phyloP scores from a whole-genome alignment of 92 coral and sea anemone species.

The Montipora capitata region DNA sequence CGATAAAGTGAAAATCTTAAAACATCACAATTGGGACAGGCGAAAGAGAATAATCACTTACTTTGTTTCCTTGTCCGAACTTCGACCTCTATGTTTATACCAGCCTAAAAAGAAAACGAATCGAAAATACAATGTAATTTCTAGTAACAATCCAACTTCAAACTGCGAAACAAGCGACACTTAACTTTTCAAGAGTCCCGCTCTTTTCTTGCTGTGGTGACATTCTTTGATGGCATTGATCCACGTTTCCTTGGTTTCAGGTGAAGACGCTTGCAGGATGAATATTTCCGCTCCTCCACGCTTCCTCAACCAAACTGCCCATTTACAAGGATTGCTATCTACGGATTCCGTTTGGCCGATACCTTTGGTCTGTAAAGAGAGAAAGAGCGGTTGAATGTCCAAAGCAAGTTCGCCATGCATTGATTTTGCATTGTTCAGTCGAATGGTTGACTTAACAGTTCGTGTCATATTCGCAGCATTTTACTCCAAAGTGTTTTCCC shows the following conservation, averaged over 20 bases:
- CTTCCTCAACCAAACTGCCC: slow-evolving; percentile 94
- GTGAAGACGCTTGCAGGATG: slow-evolving; percentile 80
- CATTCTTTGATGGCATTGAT: slow-evolving; percentile 84
- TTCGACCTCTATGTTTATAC: slow-evolving; percentile 37
- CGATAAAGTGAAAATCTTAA: not conserved
- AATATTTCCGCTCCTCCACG: slow-evolving; percentile 85
- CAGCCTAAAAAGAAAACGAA: slow-evolving; percentile 10
- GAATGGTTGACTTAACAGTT: no score
- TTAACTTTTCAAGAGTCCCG: slow-evolving; percentile 84
- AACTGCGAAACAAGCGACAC: not conserved
- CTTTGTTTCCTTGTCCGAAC: slow-evolving; percentile 21
- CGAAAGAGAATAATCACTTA: not conserved
- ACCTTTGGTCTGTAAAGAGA: slow-evolving; percentile 77
- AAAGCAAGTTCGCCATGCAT: no score
- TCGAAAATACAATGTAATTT: no score
- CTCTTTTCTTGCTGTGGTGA: slow-evolving; percentile 80
- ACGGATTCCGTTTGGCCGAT: slow-evolving; percentile 90
- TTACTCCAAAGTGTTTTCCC: no score
- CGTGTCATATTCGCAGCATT: no score
- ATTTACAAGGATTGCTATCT: slow-evolving; percentile 91
- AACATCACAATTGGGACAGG: not conserved
- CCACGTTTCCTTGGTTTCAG: slow-evolving; percentile 80
- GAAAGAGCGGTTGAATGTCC: not conserved
- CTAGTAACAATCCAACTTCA: not conserved
- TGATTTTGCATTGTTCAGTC: no score